Evolutionary conservation across 2,888 invertebrate genomes (phyloP), one percentile per base, ranked within the genome.

Genomic region (Aleiodes leptofemur): DNA sequence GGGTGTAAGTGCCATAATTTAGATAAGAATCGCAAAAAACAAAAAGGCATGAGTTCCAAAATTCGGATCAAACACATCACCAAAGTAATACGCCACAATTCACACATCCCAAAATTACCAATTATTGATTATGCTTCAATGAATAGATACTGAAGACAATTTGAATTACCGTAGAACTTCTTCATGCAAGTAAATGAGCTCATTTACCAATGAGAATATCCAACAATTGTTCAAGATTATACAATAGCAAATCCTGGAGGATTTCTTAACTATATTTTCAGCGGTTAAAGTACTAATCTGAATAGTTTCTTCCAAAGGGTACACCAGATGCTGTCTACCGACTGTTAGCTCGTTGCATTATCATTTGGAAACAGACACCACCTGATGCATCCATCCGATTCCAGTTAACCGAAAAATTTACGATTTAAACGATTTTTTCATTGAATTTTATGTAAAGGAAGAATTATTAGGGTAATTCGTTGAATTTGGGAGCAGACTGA

Each of bases 271-370:
- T 64, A 8, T 48, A 64, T 64, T 48, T 48, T 23, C 48, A 43
- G 64, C 3, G 64, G 23, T 16, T 13, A 48, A 43, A 48, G 48
- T 48, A 64, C 64, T 64, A 64, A 64, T 64, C 64, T 64, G 9
- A n/a, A 64, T 43, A 64, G 43, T 23, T 64, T 43, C 16, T 23
- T 64, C 64, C 43, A 14, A 64, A 43, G 5, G 5, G 16, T 23
- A 23, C 14, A 64, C 64, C 64, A 64, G 64, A 64, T 64, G 64
- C 64, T 64, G 43, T 64, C 64, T 48, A 48, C 64, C 48, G 64
- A 64, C 11, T 64, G 48, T 64, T 64, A 9, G 64, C 64, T 48
- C 64, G 64, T 64, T 64, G 64, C 64, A 48, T 64, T 43, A 64
- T 64, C 48, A 64, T 64, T 64, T 64, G 4, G 43, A 64, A 64